Evolutionary conservation across 2,888 invertebrate genomes (phyloP), one percentile per base, ranked within the genome.

Genomic region (Lasioglossum calceatum): DNA sequence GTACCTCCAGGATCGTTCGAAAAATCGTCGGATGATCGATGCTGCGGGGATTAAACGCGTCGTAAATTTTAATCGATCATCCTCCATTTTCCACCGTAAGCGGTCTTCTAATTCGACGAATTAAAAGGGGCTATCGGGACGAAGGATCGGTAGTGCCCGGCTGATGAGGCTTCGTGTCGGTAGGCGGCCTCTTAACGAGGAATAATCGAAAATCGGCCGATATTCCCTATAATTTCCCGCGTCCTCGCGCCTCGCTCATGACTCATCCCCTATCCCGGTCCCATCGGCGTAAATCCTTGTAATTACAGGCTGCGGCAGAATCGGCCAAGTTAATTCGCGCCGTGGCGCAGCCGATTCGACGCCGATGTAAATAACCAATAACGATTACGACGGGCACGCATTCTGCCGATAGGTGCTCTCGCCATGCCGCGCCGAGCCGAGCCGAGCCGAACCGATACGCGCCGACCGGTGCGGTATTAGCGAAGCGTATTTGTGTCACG

Each of bases 311-410:
- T 73, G 39, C 75, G 47, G 79, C 81, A 77, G 88, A 86, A 89
- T 88, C 88, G 87, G 86, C 91, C 80, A 82, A 87, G 84, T 88
- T 70, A 91, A 90, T 91, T 89, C 89, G 83, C 89, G 88, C 77
- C 47, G 67, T 70, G 64, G 80, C 70, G 81, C 79, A 81, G 84
- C 61, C 85, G 84, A 88, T 90, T 81, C 85, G 81, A 81, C 77
- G 82, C 64, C 86, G 83, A 74, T 86, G 84, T 88, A 88, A 90
- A 89, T 88, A 89, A 90, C 89, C 89, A 92, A 89, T 92, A 91
- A 90, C 89, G 89, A 91, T 92, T 91, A 92, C 88, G 76, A 64
- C 73, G 71, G 79, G 79, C 64, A 81, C 77, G 67, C 64, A 64
- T 64, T 64, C 64, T 64, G 64, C 64, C 64, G 64, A 64, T 64